These are phyloP conservation scores for Semicossyphus pulcher DNA, from an alignment of 2,113 vertebrate species.

Conservation along the genomic window DNA sequence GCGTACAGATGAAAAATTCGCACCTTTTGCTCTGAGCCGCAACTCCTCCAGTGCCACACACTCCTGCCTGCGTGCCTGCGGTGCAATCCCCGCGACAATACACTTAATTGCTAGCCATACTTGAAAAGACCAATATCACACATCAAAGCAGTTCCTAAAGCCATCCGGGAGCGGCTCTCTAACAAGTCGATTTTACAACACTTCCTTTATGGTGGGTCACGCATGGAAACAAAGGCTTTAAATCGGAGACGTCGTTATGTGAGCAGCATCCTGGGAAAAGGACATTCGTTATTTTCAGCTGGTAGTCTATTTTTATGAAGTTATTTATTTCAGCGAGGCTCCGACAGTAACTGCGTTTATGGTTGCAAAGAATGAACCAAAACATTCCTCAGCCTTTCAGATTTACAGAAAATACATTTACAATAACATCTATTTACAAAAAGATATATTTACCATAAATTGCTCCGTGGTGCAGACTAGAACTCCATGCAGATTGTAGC, in stretches of 20 bases:
- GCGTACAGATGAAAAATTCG: constrained; percentile 67
- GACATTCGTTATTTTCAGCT: constrained; percentile 36
- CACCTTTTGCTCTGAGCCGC: constrained; percentile 71
- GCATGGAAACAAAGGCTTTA: constrained; percentile 71
- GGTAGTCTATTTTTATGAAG: background rate
- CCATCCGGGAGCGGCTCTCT: constrained; percentile 68
- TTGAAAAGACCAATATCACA: constrained; percentile 77
- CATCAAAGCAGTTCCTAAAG: constrained; percentile 79
- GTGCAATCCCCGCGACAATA: constrained; percentile 66
- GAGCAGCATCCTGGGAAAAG: constrained; percentile 32
- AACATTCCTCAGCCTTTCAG: background rate
- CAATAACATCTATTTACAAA: constrained; percentile 3
- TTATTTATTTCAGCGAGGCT: constrained; percentile 1
- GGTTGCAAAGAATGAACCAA: constrained; percentile 9
- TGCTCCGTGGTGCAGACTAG: constrained; percentile 80
- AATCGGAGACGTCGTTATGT: constrained; percentile 46
- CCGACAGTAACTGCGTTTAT: background rate
- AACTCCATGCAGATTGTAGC: constrained; percentile 82
- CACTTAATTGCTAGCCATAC: constrained; percentile 74
- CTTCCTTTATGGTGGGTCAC: constrained; percentile 76
- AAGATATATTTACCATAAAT: constrained; percentile 85
- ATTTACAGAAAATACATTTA: background rate
- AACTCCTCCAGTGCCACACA: constrained; percentile 60
- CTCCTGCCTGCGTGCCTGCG: constrained; percentile 53
- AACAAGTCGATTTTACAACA: constrained; percentile 79